Conservation (phyloP, 2,113 vertebrate genomes). For the Limanda limanda region DNA sequence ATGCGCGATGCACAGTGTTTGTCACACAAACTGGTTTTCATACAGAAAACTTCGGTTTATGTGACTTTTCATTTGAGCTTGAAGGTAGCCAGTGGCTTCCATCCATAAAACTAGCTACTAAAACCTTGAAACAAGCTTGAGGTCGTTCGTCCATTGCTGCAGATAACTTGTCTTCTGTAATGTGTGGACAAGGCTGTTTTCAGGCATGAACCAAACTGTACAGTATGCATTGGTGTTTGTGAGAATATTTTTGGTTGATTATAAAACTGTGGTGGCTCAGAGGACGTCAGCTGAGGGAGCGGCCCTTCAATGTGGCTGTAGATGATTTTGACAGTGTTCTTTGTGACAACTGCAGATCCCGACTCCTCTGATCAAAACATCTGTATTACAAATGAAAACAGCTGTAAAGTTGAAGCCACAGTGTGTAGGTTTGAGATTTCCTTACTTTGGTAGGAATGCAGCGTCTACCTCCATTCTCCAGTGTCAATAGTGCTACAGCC, state of each 20-base stretch:
- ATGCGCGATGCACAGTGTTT: not conserved
- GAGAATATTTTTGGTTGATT: not conserved
- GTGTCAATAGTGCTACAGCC: constrained; percentile 1
- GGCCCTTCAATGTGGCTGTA: not conserved
- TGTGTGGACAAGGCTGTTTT: too few relatives aligned
- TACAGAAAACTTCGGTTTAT: too few relatives aligned
- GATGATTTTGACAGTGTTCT: too few relatives aligned
- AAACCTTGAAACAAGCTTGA: too few relatives aligned
- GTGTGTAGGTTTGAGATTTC: not conserved
- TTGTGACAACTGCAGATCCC: not conserved
- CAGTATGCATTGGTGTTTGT: not conserved
- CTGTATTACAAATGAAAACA: constrained; percentile 7
- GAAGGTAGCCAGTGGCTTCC: too few relatives aligned
- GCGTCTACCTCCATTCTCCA: not conserved
- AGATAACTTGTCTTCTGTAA: too few relatives aligned
- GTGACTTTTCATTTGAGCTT: too few relatives aligned
- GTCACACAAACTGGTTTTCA: too few relatives aligned
- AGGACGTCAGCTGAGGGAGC: not conserved
- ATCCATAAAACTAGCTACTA: too few relatives aligned
- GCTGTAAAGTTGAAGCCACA: not conserved
- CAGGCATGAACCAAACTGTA: too few relatives aligned
- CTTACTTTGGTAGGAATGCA: not conserved
- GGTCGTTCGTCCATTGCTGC: too few relatives aligned
- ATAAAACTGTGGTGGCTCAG: too few relatives aligned
- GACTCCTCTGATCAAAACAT: not conserved